Conservation (phyloP, 92 coral and sea anemone species). For the Zoanthus solanderi region DNA sequence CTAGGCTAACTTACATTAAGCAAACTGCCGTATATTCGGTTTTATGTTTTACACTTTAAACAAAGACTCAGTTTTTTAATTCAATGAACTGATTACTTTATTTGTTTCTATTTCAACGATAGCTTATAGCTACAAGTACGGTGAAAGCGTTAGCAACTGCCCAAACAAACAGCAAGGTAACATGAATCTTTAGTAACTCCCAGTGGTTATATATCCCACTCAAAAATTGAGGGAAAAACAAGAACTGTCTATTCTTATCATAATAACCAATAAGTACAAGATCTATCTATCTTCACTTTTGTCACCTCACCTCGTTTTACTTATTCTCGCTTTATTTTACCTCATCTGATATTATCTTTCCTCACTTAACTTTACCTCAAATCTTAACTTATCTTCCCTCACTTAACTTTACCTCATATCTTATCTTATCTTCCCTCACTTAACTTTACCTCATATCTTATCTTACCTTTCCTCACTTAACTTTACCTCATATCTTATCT, state of each 20-base stretch:
- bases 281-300: too few relatives aligned
- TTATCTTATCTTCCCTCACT: not conserved
- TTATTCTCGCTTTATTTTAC: not conserved
- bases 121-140: conserved; percentile 31
- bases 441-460: too few relatives aligned
- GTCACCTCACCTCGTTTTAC: too few relatives aligned
- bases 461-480: not conserved
- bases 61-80: too few relatives aligned
- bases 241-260: not conserved
- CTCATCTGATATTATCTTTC: not conserved
- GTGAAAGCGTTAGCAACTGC: conserved; percentile 23
- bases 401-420: not conserved
- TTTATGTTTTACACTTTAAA: too few relatives aligned
- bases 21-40: too few relatives aligned
- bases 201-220: not conserved
- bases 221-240: not conserved
- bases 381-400: too few relatives aligned
- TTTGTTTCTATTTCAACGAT: not conserved
- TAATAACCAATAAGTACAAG: too few relatives aligned
- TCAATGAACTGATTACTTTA: too few relatives aligned
- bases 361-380: not conserved
- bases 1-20: too few relatives aligned
- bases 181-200: not conserved
- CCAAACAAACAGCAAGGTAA: conserved; percentile 30
- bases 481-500: not conserved